phyloP scores from a whole-genome alignment of 2,113 vertebrate genomes.

The Charina bottae region DNA sequence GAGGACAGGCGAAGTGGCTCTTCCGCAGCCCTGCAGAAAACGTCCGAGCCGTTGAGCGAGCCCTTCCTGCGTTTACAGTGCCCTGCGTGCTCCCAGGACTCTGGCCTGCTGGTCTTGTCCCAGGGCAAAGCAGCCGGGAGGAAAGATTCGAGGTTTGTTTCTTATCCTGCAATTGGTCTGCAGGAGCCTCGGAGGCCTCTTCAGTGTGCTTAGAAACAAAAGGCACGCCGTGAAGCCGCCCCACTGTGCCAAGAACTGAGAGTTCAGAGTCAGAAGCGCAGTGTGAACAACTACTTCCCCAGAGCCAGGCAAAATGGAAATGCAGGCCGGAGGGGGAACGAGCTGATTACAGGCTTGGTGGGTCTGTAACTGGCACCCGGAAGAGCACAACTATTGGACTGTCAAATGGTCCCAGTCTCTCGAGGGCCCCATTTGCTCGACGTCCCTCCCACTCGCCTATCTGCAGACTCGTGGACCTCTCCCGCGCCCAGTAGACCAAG shows the following conservation, averaged over 20 bases:
- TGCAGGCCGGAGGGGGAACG: neutral
- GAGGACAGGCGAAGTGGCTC: neutral
- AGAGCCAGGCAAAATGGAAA: neutral
- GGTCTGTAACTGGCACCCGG: neutral
- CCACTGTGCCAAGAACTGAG: too few relatives aligned
- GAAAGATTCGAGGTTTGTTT: neutral
- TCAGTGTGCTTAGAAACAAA: neutral
- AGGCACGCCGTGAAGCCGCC: neutral
- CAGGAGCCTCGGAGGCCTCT: neutral
- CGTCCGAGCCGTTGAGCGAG: too few relatives aligned
- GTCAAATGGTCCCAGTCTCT: neutral
- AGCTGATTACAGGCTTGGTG: neutral
- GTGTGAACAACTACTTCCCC: too few relatives aligned
- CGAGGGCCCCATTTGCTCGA: neutral
- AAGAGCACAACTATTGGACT: neutral
- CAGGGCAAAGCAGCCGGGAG: neutral
- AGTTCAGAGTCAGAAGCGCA: neutral
- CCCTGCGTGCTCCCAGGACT: neutral
- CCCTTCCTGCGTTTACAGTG: neutral
- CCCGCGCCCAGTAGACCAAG: neutral
- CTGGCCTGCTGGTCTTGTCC: neutral
- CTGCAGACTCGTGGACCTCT: neutral
- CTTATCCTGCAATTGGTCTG: too few relatives aligned
- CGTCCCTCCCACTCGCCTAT: neutral
- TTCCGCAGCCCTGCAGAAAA: neutral